Conservation (phyloP, 23 tunicate genomes). For the Clavelina lepadiformis region DNA sequence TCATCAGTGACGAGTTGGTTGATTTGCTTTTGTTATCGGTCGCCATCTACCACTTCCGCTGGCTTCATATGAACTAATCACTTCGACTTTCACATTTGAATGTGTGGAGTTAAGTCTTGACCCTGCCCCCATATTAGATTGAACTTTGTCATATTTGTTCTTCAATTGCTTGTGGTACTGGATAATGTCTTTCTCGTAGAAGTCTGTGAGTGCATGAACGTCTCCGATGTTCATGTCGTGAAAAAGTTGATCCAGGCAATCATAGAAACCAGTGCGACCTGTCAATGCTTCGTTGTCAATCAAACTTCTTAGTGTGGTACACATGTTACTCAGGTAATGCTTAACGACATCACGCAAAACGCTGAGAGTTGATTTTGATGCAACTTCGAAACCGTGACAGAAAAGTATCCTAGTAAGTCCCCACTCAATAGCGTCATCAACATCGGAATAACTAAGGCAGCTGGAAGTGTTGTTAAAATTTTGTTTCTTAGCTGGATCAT, state of each 20-base stretch:
- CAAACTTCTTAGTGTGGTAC: conserved; percentile 1
- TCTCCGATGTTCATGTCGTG: conserved; percentile 14
- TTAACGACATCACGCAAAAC: conserved; percentile 5
- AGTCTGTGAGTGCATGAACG: conserved; percentile 1
- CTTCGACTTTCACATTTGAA: no score
- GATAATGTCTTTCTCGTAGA: conserved; percentile 4
- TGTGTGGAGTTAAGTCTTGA: no score
- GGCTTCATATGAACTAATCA: no score
- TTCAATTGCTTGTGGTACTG: conserved; percentile 9
- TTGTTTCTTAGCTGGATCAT: no score
- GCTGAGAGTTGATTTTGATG: neutral
- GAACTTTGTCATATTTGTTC: neutral
- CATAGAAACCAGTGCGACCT: conserved; percentile 27
- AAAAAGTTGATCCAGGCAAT: conserved; percentile 21
- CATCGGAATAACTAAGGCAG: no score
- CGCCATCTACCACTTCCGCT: no score
- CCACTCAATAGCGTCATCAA: neutral
- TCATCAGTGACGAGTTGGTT: no score
- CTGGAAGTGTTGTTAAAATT: no score
- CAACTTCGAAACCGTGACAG: conserved; percentile 2
- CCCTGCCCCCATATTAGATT: no score
- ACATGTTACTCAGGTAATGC: conserved; percentile 2
- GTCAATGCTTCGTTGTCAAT: conserved; percentile 19
- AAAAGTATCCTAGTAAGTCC: conserved; percentile 7
- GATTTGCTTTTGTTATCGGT: no score